Base-by-base conservation (phyloP, 2,797 vertebrate species). In the Threskiornis aethiopicus region DNA sequence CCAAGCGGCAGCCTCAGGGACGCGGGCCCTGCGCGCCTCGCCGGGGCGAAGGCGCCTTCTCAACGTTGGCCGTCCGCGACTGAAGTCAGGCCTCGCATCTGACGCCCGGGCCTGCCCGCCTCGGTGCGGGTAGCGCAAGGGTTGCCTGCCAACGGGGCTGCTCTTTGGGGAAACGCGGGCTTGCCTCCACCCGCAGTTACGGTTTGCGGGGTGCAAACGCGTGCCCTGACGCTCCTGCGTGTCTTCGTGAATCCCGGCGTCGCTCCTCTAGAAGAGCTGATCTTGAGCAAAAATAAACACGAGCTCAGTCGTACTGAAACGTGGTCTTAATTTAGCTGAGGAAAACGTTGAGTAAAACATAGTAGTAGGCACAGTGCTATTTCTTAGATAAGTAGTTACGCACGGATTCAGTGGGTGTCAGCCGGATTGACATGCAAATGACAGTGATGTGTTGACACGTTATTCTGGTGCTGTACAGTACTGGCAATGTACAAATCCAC, bases 171-270 rank as follows among this genome's bases (percentile, higher is more conserved):
- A 16, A 8, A 3, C 39, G 1, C 4, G 3, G 15, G 5, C 17
- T 52, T 15, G 5, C 1, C 2, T 8, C 26, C 11, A 2, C 14
- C 29, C 0, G 0, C 10, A 20, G 2, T 18, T 10, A 3, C 4
- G 22, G 10, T 46, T 17, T 20, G 47, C 24, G 0, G 47, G 3
- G 16, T 18, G 1, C 17, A 21, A 65, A 13, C 3, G 2, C 4
- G 1, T 9, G 26, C 16, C 51, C 10, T 25, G 5, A 1, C 1
- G 3, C 49, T 26, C n/a, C 16, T 17, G 2, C 0, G 1, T 6
- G 33, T 6, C 33, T 69, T 33, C 8, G 21, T 37, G 22, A 3
- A 24, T 39, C 29, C 44, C 7, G 8, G 29, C 24, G 1, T 22
- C 1, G 0, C 41, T 82, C 33, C 44, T 51, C 49, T 33, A 0